phyloP scores from a whole-genome alignment of 2,113 vertebrate genomes.

The Bujurquina vittata region DNA sequence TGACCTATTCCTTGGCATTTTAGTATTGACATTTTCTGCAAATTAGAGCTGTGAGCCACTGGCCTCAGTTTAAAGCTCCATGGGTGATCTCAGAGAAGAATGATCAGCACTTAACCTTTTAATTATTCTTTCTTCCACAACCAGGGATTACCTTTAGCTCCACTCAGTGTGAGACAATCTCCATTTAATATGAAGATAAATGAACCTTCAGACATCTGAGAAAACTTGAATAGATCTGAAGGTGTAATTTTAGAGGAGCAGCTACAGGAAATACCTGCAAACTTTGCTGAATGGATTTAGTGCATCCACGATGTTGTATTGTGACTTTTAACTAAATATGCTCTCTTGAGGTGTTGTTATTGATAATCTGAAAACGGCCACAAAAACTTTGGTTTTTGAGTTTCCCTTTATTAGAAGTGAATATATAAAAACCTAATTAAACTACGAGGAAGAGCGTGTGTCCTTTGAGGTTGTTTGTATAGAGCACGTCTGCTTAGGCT shows the following conservation, averaged over 20 bases:
- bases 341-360: too few relatives aligned
- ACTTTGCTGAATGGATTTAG: neutral
- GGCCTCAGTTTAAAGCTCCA: slow-evolving; percentile 67
- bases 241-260: neutral
- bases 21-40: slow-evolving; percentile 79
- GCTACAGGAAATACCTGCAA: neutral
- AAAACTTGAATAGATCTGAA: slow-evolving; percentile 21
- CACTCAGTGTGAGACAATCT: slow-evolving; percentile 46
- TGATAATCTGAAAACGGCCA: neutral
- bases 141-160: slow-evolving; percentile 65
- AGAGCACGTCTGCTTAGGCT: neutral
- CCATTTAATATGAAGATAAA: slow-evolving; percentile 50
- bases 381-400: too few relatives aligned
- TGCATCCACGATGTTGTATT: neutral
- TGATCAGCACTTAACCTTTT: slow-evolving; percentile 81
- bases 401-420: too few relatives aligned
- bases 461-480: neutral
- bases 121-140: slow-evolving; percentile 74
- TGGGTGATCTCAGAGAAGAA: slow-evolving; percentile 67
- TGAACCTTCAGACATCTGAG: slow-evolving; percentile 38
- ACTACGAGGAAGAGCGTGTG: neutral
- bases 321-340: neutral
- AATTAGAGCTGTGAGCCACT: slow-evolving; percentile 74
- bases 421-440: too few relatives aligned
- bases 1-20: slow-evolving; percentile 82